These are phyloP conservation scores for Pseudochaenichthys georgianus DNA, from an alignment of 2,797 vertebrate species.

Conservation along the genomic window DNA sequence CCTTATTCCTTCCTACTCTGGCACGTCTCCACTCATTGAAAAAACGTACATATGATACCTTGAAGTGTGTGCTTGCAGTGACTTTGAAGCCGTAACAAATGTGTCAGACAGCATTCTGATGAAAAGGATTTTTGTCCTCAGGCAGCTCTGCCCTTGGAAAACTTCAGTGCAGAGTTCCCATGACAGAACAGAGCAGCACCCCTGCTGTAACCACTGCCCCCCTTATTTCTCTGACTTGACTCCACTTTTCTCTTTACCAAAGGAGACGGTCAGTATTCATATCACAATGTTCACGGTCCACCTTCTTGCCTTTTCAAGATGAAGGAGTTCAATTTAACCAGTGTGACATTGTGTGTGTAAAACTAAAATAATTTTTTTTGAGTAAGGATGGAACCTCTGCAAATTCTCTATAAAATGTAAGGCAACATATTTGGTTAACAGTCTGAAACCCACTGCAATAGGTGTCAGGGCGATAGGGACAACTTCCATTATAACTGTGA, in stretches of 20 bases:
- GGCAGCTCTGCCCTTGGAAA: slow-evolving; percentile 73
- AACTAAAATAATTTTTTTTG: slow-evolving; percentile 3
- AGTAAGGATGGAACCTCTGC: not conserved
- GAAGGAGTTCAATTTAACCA: slow-evolving; percentile 22
- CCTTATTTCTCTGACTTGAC: slow-evolving; percentile 26
- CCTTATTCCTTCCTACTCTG: slow-evolving; percentile 44
- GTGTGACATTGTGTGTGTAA: slow-evolving; percentile 20
- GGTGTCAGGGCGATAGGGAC: slow-evolving; percentile 1
- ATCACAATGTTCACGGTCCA: slow-evolving; percentile 15
- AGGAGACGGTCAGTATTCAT: slow-evolving; percentile 26
- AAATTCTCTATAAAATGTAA: slow-evolving; percentile 1
- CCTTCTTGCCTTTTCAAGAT: slow-evolving; percentile 28
- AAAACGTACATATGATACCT: slow-evolving; percentile 69
- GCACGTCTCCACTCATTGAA: slow-evolving; percentile 54
- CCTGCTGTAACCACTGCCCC: slow-evolving; percentile 36
- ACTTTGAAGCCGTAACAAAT: slow-evolving; percentile 72
- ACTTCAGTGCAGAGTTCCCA: slow-evolving; percentile 53
- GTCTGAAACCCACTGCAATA: slow-evolving; percentile 8
- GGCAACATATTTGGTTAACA: slow-evolving; percentile 6
- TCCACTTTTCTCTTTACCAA: slow-evolving; percentile 28
- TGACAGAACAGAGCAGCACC: slow-evolving; percentile 50
- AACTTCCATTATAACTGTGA: slow-evolving; percentile 22
- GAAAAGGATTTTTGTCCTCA: slow-evolving; percentile 64
- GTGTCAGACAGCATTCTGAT: slow-evolving; percentile 72
- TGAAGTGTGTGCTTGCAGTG: slow-evolving; percentile 56